These are phyloP conservation scores for Macropus fuliginosus DNA, from an alignment of 2,797 vertebrate species.

Conservation along the genomic window DNA sequence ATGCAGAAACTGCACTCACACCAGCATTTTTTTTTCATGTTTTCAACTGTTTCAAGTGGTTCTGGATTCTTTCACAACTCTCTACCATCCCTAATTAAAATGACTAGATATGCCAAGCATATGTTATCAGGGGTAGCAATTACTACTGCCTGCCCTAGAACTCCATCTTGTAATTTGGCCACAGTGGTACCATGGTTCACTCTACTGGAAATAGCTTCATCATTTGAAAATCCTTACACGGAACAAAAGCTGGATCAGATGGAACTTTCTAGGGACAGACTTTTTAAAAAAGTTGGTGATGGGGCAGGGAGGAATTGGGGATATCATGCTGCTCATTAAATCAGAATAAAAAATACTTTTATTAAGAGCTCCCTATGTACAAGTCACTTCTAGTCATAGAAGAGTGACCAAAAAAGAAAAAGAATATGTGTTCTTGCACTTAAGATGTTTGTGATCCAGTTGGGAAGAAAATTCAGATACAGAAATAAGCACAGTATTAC, in stretches of 20 bases:
- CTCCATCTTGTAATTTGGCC: not conserved
- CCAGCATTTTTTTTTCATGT: not conserved
- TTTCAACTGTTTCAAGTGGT: not conserved
- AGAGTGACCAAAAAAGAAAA: not conserved
- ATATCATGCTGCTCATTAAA: not conserved
- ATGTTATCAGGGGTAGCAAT: not conserved
- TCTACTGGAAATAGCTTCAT: not conserved
- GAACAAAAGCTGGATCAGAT: not conserved
- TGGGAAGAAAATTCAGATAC: not conserved
- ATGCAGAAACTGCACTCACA: not conserved
- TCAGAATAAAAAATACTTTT: not conserved
- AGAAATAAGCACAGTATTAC: not conserved
- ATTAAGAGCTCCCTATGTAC: not conserved
- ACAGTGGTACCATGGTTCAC: not conserved
- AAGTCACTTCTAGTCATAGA: not conserved
- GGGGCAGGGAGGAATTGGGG: not conserved
- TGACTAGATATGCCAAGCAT: not conserved
- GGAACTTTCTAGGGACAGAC: not conserved
- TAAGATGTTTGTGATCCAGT: not conserved
- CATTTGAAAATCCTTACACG: not conserved
- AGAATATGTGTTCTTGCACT: not conserved
- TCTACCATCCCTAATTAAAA: slow-evolving; percentile 10
- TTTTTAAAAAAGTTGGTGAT: not conserved
- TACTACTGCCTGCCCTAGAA: not conserved
- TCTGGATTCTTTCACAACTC: not conserved